Evolutionary conservation across 2,113 vertebrate species (phyloP), one percentile per base, ranked within the genome.

Genomic region (Pandion haliaetus): DNA sequence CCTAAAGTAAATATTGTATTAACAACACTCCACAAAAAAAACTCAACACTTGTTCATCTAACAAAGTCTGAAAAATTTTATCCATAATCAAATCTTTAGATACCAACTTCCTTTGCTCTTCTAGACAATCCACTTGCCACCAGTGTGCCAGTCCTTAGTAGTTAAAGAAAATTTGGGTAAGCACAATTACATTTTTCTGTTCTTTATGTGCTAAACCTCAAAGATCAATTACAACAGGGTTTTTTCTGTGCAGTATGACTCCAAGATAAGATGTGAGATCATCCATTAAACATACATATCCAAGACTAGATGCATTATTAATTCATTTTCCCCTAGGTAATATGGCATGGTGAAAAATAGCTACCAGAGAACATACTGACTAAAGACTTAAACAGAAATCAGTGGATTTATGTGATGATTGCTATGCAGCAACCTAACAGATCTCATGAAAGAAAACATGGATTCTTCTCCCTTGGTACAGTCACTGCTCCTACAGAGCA

Each of bases 351-450:
- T 94, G 95, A 97, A 94, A 95, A 96, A 96, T 54, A 94, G 96
- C 84, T 96, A 95, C 92, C 87, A 92, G 82, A 91, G 82, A 94
- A 86, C 88, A 78, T 17, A 95, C 82, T 38, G 74, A 88, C 87
- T 94, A 89, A 97, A 95, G 95, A 95, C 93, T 97, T 95, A 77
- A 94, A 85, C 58, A 93, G 95, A 80, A 97, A 93, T 90, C 88
- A 91, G 93, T 95, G 95, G 88, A 93, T 95, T 93, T 95, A 89
- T 91, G 45, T 87, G 84, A 95, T 70, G 86, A 97, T 87, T 80
- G 70, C 86, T 76, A 31, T 34, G 67, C 84, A 87, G 89, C 71
- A 65, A 80, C 62, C 86, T 82, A 89, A 92, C 3, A 0, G 81
- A 80, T 71, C 73, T 95, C 88, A 82, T 90, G 93, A 91, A 91